Conservation (phyloP, 2,888 invertebrate species). For the Idaea straminata region DNA sequence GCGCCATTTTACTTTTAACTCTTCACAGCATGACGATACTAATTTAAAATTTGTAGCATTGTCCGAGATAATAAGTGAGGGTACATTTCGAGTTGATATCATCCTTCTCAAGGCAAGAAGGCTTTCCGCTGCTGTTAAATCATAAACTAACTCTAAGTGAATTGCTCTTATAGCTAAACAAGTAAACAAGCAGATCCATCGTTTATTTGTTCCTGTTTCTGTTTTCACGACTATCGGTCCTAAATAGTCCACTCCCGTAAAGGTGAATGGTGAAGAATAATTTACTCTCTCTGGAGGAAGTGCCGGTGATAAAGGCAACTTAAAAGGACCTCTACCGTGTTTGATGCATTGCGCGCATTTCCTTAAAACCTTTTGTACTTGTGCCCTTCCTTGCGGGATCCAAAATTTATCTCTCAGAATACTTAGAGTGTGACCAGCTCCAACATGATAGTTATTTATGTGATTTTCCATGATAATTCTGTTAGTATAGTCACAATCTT, state of each 20-base stretch:
- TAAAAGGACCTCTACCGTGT: slow-evolving; percentile 31
- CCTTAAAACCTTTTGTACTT: slow-evolving; percentile 18
- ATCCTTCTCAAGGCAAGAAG: slow-evolving; percentile 25
- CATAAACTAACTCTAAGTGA: slow-evolving; percentile 29
- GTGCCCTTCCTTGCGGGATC: slow-evolving; percentile 23
- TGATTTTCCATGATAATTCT: slow-evolving; percentile 18
- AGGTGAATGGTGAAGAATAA: slow-evolving; percentile 22
- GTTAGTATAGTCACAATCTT: slow-evolving; percentile 13
- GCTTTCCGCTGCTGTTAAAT: slow-evolving; percentile 28
- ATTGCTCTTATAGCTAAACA: slow-evolving; percentile 23
- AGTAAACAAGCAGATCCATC: slow-evolving; percentile 23
- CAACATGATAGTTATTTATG: slow-evolving; percentile 23
- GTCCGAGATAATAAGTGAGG: slow-evolving; percentile 19
- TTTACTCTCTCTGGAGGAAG: slow-evolving; percentile 29
- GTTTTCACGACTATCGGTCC: not conserved
- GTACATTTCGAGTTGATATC: slow-evolving; percentile 16
- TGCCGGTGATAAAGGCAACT: slow-evolving; percentile 24
- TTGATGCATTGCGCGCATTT: slow-evolving; percentile 24
- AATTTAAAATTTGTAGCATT: slow-evolving; percentile 27
- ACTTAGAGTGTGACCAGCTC: slow-evolving; percentile 19
- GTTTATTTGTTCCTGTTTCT: slow-evolving; percentile 7
- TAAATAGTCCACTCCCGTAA: slow-evolving; percentile 18
- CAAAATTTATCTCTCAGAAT: slow-evolving; percentile 20
- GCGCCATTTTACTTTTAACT: slow-evolving; percentile 13
- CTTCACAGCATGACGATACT: slow-evolving; percentile 2